A percentile compares a stretch with the other conserved stretches of the same genome.
Conservation (phyloP, 2,797 vertebrate genomes). For the Chelonia mydas region DNA sequence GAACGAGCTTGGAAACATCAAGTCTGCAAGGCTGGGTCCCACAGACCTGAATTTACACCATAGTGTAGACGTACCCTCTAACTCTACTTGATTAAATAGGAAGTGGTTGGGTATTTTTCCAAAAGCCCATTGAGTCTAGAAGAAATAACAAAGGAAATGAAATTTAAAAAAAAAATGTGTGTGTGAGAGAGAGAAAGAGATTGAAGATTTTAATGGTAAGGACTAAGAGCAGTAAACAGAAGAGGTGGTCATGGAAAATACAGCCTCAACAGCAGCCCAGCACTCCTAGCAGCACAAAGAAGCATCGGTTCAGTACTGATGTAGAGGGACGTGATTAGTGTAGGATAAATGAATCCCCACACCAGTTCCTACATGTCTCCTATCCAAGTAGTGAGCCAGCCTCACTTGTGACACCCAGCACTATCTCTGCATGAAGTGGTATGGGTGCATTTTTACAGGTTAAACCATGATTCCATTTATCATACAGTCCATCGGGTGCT, state of each 20-base stretch:
- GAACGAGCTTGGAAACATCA: neutral
- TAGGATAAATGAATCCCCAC: conserved; percentile 39
- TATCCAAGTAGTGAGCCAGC: conserved; percentile 46
- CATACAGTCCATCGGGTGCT: neutral
- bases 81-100: neutral
- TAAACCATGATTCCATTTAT: neutral
- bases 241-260: neutral
- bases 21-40: neutral
- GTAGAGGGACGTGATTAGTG: conserved; percentile 35
- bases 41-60: neutral
- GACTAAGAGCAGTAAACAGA: neutral
- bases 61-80: neutral
- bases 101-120: neutral
- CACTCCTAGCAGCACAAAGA: neutral
- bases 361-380: conserved; percentile 29
- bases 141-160: neutral
- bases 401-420: neutral
- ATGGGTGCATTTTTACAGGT: neutral
- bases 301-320: neutral
- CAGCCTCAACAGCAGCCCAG: neutral
- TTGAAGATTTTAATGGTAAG: neutral
- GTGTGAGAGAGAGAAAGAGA: neutral
- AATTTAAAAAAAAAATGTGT: neutral
- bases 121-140: neutral
- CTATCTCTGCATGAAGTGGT: conserved; percentile 9